Base-by-base conservation (phyloP, 2,113 vertebrate genomes). In the Hippocampus abdominalis region DNA sequence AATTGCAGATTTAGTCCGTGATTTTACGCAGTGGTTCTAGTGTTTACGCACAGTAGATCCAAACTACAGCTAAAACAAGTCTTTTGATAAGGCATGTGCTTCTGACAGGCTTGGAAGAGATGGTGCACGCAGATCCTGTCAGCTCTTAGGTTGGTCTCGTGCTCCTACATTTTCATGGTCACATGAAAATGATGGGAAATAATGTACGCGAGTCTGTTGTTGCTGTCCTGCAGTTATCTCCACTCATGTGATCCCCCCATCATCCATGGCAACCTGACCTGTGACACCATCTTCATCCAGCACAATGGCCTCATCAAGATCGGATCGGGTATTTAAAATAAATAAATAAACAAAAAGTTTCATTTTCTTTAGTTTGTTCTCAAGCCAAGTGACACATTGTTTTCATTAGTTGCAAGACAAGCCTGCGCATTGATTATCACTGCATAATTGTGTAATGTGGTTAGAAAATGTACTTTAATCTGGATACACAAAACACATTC, bases 231-330 rank as follows among this genome's bases (percentile, higher is more conserved):
- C 64, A 87, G 88, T 86, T 90, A 88, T 82, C 86, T 87, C 32
- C 89, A 88, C 60, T 88, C 90, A 73, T 98, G 97, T 91, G 95
- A 89, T 51, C 81, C 89, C 53, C 82, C 84, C 57, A 89, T 88
- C 74, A 89, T 85, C 78, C 87, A 86, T n/a, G 85, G 86, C 56
- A 88, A 99, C 90, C 91, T 99, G 90, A 99, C 97, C 79, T 98
- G 96, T 44, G 97, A 98, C 90, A 98, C 96, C 69, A 96, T 98
- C 91, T 99, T 99, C 89, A 99, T 98, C 86, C 97, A 99, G 88
- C 97, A 99, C 92, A 99, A 99, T 0, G 97, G 97, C 53, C 93
- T 99, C 88, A 98, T 99, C 90, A 99, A 98, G 85, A 99, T 99
- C 4, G 96, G 97, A 69, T 99, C 96, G 94, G 97, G 97, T 99